Percentiles rank a stretch among this genome's conserved stretches.
Evolutionary conservation across 2,113 vertebrate species (phyloP).

Genomic region (Datnioides undecimradiatus): DNA sequence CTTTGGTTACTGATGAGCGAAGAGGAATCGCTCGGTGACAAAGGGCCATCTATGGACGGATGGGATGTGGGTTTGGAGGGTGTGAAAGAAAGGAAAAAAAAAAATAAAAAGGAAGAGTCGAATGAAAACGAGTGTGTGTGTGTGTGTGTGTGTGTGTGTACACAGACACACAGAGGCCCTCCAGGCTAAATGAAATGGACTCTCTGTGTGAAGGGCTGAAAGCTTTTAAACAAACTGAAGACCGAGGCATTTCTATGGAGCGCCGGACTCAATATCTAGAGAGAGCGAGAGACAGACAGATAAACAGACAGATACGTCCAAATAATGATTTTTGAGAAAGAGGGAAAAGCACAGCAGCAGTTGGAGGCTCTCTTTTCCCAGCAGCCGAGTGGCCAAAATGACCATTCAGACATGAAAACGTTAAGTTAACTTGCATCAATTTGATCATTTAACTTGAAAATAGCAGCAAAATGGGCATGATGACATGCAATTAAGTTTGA

Average conservation of each 20-base stretch:
- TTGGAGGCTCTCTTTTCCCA: constrained; percentile 36
- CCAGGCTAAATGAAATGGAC: constrained; percentile 63
- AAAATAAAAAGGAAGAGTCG: constrained; percentile 43
- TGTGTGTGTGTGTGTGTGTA: no score
- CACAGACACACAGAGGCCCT: constrained; percentile 62
- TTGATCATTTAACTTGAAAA: constrained; percentile 37
- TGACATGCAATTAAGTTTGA: constrained; percentile 43
- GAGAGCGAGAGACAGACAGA: constrained; percentile 30
- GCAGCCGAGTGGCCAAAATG: not conserved
- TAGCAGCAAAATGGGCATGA: constrained; percentile 20
- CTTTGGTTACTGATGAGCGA: not conserved
- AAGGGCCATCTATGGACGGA: constrained; percentile 37
- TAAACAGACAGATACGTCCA: constrained; percentile 25
- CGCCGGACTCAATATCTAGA: constrained; percentile 45
- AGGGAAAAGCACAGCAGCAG: not conserved
- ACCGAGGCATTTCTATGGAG: constrained; percentile 23
- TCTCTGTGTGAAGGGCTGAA: constrained; percentile 50
- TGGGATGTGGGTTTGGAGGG: constrained; percentile 54
- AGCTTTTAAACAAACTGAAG: constrained; percentile 74
- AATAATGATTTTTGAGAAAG: not conserved
- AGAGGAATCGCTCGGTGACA: constrained; percentile 38
- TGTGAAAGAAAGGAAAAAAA: constrained; percentile 47
- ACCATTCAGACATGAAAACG: not conserved
- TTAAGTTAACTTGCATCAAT: constrained; percentile 17
- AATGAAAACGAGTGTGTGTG: constrained; percentile 66